Evolutionary conservation across 2,888 invertebrate genomes (phyloP), one percentile per base, ranked within the genome.

Genomic region (Cylindroiulus punctatus): DNA sequence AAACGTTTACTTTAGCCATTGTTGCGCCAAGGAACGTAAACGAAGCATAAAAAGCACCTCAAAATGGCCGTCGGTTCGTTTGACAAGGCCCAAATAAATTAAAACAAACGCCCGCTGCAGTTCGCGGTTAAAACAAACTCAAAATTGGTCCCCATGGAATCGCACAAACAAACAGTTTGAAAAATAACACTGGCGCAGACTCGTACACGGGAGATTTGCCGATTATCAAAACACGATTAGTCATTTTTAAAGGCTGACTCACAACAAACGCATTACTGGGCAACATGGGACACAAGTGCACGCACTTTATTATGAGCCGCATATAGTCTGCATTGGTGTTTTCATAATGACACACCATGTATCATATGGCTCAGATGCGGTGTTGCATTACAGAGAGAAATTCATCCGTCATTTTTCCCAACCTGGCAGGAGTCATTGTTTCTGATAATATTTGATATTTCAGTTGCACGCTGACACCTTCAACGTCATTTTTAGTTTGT

Each of bases 261-360:
- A 65, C 65, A 65, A 65, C 65, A 65, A 65, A 65, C 26, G 65
- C 65, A 65, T 65, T 65, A 65, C 65, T 26, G 65, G 65, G 65
- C 65, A 65, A 65, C 65, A 26, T 26, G 65, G 65, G 65, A 65
- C 8, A 47, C n/a, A 65, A 26, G 65, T 0, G 65, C 65, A 26
- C 26, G 65, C 65, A 22, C 22, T 65, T 65, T 65, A 65, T 65
- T 65, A 65, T 57, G 40, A 7, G 4, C 8, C 40, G n/a, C 8
- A 8, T 8, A 57, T 26, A 22, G 65, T 26, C 26, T 65, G 4
- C 26, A 19, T 26, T 26, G n/a, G 52, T 65, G 26, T 65, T 65
- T 65, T 65, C 26, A 65, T 65, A 65, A 26, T 65, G 65, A 65
- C 65, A 65, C 26, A 65, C 65, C 65, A 65, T 65, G 65, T 26